Conservation (phyloP, 2,888 invertebrate genomes). For the Cactoblastis cactorum region DNA sequence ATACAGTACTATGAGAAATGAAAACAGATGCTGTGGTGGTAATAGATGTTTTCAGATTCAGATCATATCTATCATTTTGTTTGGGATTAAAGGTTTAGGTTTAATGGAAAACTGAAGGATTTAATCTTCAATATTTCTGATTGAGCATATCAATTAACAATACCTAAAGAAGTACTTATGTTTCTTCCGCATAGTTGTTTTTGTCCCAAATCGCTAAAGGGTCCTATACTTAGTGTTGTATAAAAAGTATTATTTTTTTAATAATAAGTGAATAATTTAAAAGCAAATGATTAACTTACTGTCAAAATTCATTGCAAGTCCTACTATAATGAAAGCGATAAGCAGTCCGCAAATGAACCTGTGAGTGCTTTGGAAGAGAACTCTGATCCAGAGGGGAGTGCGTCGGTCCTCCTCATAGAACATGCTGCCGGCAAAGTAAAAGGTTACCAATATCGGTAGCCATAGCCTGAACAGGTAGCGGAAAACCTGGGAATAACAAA, state of each 20-base stretch:
- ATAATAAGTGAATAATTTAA: neutral
- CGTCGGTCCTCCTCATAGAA: slow-evolving; percentile 21
- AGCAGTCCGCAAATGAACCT: slow-evolving; percentile 7
- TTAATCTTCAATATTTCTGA: no score
- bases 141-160: no score
- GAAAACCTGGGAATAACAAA: neutral
- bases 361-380: slow-evolving; percentile 7
- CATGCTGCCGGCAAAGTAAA: slow-evolving; percentile 22
- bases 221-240: neutral
- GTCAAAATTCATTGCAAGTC: neutral
- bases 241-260: neutral
- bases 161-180: no score
- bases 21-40: no score
- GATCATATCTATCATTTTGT: no score
- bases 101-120: no score
- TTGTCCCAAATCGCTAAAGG: no score
- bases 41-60: no score
- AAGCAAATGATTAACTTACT: neutral
- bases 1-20: no score
- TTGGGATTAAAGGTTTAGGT: no score
- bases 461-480: slow-evolving; percentile 14
- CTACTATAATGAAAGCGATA: slow-evolving; percentile 12
- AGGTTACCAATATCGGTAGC: slow-evolving; percentile 15
- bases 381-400: neutral
- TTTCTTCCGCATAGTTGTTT: no score